Conservation (phyloP, 2,113 vertebrate species). For the Apaloderma vittatum region DNA sequence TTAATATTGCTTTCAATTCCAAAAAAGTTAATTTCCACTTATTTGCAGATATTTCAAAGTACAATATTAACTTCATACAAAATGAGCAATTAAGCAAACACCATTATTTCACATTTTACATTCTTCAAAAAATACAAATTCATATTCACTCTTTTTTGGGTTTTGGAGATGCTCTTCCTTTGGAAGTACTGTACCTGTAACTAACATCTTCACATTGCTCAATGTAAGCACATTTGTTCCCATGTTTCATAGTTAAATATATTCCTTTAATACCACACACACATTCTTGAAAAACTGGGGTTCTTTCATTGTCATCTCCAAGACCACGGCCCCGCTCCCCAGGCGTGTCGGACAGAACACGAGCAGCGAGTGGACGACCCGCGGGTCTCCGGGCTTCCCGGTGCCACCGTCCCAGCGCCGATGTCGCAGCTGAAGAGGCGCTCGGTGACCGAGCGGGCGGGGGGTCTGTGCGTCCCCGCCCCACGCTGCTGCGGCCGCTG, state of each 20-base stretch:
- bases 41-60: constrained; percentile 87
- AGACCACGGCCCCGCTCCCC: constrained; percentile 44
- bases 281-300: constrained; percentile 73
- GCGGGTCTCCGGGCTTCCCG: not conserved
- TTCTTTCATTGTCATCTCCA: constrained; percentile 54
- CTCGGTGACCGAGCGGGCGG: not conserved
- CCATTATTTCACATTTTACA: constrained; percentile 91
- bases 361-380: not conserved
- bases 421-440: not conserved
- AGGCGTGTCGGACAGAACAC: not conserved
- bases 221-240: constrained; percentile 84
- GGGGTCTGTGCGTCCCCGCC: not conserved
- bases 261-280: constrained; percentile 74
- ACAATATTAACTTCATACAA: constrained; percentile 96
- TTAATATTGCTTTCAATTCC: constrained; percentile 98
- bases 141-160: constrained; percentile 88
- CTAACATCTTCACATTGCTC: constrained; percentile 84
- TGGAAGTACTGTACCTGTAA: constrained; percentile 92
- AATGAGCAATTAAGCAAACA: constrained; percentile 94
- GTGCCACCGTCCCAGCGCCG: not conserved
- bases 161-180: constrained; percentile 90
- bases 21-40: constrained; percentile 91
- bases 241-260: constrained; percentile 82
- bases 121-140: constrained; percentile 98
- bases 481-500: not conserved